Percentiles rank a stretch among this genome's conserved stretches.
These are phyloP conservation scores for Oryctolagus cuniculus DNA, from an alignment of 2,113 vertebrate genomes.

Conservation along the genomic window mOryCun1.1 NC_091432.1:41959001-41959500, in stretches of 20 bases:
- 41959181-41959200: neutral
- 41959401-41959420: too few species aligned
- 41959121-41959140: neutral
- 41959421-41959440: too few species aligned
- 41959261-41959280: neutral
- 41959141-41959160: neutral
- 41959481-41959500: too few species aligned
- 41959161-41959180: neutral
- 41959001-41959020: neutral
- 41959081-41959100: neutral
- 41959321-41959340: neutral
- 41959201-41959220: neutral
- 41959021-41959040: neutral
- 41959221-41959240: neutral
- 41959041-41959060: neutral
- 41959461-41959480: too few species aligned
- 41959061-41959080: neutral
- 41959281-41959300: neutral
- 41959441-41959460: too few species aligned
- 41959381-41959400: neutral
- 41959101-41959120: neutral
- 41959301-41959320: neutral
- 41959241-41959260: neutral
- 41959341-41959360: neutral
- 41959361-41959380: neutral